These are phyloP conservation scores for Zaprionus inermis DNA, from an alignment of 1,140 invertebrate species.

Conservation along the genomic window DNA sequence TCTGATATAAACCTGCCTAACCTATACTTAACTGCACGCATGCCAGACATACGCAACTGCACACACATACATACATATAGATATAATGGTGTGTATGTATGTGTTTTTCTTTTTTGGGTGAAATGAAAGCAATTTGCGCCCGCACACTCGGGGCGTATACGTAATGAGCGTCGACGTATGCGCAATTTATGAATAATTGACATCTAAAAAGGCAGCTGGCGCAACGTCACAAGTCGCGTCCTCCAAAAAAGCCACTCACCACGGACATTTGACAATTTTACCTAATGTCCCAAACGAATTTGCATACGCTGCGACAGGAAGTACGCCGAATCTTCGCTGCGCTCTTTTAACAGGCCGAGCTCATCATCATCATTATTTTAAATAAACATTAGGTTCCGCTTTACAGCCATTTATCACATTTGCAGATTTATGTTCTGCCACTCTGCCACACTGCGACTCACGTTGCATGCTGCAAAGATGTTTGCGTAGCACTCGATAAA, in stretches of 20 bases:
- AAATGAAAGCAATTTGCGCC: slow-evolving; percentile 57
- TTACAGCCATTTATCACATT: slow-evolving; percentile 80
- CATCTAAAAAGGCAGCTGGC: slow-evolving; percentile 49
- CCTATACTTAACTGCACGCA: slow-evolving; percentile 6
- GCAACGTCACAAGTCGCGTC: background rate
- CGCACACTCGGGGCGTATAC: slow-evolving; percentile 53
- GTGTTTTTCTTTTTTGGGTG: background rate
- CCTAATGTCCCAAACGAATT: slow-evolving; percentile 53
- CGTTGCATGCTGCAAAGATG: slow-evolving; percentile 38
- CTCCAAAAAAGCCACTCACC: slow-evolving; percentile 39
- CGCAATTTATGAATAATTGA: slow-evolving; percentile 80
- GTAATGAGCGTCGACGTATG: slow-evolving; percentile 72
- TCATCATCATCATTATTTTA: slow-evolving; percentile 82
- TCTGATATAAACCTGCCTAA: slow-evolving; percentile 16
- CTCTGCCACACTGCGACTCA: slow-evolving; percentile 14
- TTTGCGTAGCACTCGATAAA: slow-evolving; percentile 15
- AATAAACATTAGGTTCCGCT: slow-evolving; percentile 76
- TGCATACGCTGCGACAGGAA: slow-evolving; percentile 52
- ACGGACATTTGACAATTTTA: slow-evolving; percentile 47
- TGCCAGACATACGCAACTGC: slow-evolving; percentile 3
- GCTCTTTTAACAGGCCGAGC: slow-evolving; percentile 43
- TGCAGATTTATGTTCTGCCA: slow-evolving; percentile 71
- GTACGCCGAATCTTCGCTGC: background rate
- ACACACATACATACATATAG: background rate
- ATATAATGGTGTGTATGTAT: background rate